phyloP scores from a whole-genome alignment of 2,888 invertebrate species.

The Chrysolina americana region DNA sequence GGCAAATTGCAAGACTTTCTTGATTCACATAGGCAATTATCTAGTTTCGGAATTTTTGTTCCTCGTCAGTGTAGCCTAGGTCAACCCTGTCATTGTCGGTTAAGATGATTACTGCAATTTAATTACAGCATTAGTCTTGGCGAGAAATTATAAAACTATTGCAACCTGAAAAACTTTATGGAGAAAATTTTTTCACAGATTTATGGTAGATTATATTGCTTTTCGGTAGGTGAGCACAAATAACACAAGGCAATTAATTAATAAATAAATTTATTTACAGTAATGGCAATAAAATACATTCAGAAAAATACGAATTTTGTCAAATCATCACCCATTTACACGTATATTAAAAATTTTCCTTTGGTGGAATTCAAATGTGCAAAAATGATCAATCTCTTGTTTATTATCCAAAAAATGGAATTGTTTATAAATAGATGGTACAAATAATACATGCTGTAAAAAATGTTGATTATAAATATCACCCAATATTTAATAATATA shows the following conservation, averaged over 20 bases:
- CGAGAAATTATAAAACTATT: too few species aligned
- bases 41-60: too few species aligned
- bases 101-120: too few species aligned
- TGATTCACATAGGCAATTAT: too few species aligned
- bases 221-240: background rate
- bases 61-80: too few species aligned
- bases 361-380: background rate
- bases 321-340: slow-evolving; percentile 3
- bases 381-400: background rate
- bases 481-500: background rate
- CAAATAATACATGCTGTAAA: slow-evolving; percentile 10
- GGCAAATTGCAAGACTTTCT: too few species aligned
- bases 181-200: background rate
- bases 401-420: slow-evolving; percentile 6
- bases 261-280: slow-evolving; percentile 60
- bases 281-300: slow-evolving; percentile 60
- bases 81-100: too few species aligned
- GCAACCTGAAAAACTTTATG: too few species aligned
- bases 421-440: background rate
- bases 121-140: too few species aligned
- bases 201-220: background rate
- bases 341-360: slow-evolving; percentile 1
- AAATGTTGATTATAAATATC: slow-evolving; percentile 15
- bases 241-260: slow-evolving; percentile 40
- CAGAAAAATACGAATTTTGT: slow-evolving; percentile 57